Conservation (phyloP, 2,888 invertebrate species). For the Ypsolopha sequella region DNA sequence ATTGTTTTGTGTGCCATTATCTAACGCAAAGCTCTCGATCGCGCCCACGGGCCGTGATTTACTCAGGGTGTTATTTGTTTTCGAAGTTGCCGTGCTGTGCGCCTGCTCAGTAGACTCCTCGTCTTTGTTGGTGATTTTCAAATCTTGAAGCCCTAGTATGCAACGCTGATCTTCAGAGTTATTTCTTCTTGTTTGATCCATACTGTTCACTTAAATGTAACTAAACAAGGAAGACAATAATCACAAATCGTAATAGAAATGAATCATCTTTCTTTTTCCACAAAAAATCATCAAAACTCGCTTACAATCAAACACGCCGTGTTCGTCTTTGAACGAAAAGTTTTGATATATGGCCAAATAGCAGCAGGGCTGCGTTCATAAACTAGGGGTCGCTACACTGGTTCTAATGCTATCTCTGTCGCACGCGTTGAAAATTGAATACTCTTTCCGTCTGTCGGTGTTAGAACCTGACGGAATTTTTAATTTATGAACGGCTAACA, state of each 20-base stretch:
- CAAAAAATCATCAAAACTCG: not conserved
- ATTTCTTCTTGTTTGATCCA: constrained; percentile 57
- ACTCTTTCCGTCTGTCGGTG: too few species aligned
- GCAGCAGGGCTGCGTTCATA: too few species aligned
- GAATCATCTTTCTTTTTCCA: constrained; percentile 22
- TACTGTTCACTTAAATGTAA: constrained; percentile 30
- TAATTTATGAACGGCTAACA: too few species aligned
- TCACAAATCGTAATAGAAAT: constrained; percentile 18
- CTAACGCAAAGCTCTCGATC: constrained; percentile 75
- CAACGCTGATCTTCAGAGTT: constrained; percentile 57
- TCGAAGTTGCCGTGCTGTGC: constrained; percentile 50
- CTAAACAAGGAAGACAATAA: constrained; percentile 20
- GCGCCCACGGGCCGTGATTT: constrained; percentile 73
- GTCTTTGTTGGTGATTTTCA: constrained; percentile 63
- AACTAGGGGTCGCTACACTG: too few species aligned
- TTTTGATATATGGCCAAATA: too few species aligned
- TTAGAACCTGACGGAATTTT: too few species aligned
- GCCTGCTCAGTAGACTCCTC: constrained; percentile 65
- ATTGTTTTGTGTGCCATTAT: constrained; percentile 50
- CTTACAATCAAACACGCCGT: not conserved
- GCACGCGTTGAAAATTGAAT: too few species aligned
- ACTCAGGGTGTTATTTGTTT: constrained; percentile 38
- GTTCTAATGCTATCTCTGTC: too few species aligned
- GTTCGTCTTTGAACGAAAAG: not conserved
- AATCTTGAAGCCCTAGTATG: constrained; percentile 62